A percentile compares a stretch with the other conserved stretches of the same genome.
These are phyloP conservation scores for Cephus nigrinus DNA, from an alignment of 2,888 invertebrate genomes.

Conservation along the genomic window DNA sequence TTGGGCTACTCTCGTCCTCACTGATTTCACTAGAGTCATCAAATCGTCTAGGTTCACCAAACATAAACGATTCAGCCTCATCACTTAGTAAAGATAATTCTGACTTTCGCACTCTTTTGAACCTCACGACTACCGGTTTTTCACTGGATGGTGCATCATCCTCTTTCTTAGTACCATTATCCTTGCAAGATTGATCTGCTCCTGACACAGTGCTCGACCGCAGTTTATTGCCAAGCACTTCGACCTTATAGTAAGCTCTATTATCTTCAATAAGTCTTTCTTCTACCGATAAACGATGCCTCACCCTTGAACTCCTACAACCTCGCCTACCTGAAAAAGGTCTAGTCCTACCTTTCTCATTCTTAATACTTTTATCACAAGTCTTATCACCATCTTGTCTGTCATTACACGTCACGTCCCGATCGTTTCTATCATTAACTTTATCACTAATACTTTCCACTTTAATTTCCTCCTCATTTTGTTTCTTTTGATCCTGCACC, in stretches of 20 bases:
- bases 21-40: slow-evolving; percentile 71
- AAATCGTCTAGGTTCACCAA: slow-evolving; percentile 75
- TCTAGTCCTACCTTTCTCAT: slow-evolving; percentile 27
- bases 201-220: slow-evolving; percentile 69
- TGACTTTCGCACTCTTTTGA: slow-evolving; percentile 78
- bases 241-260: slow-evolving; percentile 78
- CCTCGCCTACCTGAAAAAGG: slow-evolving; percentile 28
- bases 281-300: slow-evolving; percentile 67
- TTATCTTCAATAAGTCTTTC: slow-evolving; percentile 70
- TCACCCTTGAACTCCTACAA: slow-evolving; percentile 42
- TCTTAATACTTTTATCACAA: slow-evolving; percentile 15
- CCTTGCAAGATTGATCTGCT: slow-evolving; percentile 9
- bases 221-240: slow-evolving; percentile 76
- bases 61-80: slow-evolving; percentile 90
- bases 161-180: slow-evolving; percentile 34
- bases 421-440: not conserved
- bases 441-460: not conserved
- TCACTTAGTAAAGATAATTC: slow-evolving; percentile 82
- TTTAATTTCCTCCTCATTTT: not conserved
- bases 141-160: slow-evolving; percentile 58
- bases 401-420: slow-evolving; percentile 13
- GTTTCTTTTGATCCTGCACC: not conserved
- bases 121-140: slow-evolving; percentile 77
- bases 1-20: slow-evolving; percentile 62
- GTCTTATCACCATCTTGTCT: slow-evolving; percentile 12